Evolutionary conservation across 2,888 invertebrate genomes (phyloP).

Genomic region (Serripes groenlandicus): DNA sequence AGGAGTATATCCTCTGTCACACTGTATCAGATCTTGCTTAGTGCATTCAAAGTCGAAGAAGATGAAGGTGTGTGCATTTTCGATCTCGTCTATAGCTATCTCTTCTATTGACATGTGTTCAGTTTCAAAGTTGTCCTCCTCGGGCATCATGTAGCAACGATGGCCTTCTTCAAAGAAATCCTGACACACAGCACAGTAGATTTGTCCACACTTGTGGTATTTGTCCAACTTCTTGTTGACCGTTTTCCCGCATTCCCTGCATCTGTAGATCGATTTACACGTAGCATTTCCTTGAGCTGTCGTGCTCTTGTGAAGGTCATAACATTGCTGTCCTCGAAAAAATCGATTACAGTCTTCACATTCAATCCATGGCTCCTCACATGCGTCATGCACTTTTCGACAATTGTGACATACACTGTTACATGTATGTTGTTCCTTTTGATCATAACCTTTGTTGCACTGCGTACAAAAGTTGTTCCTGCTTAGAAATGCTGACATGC

Average conservation of each 20-base stretch:
- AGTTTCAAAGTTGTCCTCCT: no score
- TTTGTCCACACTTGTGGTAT: conserved; percentile 10
- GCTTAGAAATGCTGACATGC: conserved; percentile 48
- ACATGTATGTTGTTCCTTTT: conserved; percentile 16
- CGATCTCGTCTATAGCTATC: no score
- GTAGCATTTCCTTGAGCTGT: conserved; percentile 17
- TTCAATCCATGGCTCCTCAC: background rate
- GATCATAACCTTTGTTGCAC: conserved; percentile 36
- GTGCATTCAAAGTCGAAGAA: no score
- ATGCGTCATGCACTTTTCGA: background rate
- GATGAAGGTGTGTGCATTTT: no score
- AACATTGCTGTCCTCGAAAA: conserved; percentile 29
- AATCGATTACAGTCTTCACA: conserved; percentile 27
- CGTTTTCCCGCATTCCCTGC: conserved; percentile 34
- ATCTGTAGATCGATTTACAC: conserved; percentile 22
- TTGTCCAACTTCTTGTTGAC: conserved; percentile 26
- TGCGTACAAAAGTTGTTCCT: conserved; percentile 40
- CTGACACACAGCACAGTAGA: conserved; percentile 15
- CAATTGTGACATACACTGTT: conserved; percentile 21
- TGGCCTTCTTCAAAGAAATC: conserved; percentile 17
- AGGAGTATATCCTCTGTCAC: no score
- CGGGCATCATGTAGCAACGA: conserved; percentile 24
- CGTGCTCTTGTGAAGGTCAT: conserved; percentile 22
- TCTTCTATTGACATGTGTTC: no score
- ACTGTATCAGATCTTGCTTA: no score